These are phyloP conservation scores for Macrophya annulata DNA, from an alignment of 2,888 invertebrate species.

Conservation along the genomic window DNA sequence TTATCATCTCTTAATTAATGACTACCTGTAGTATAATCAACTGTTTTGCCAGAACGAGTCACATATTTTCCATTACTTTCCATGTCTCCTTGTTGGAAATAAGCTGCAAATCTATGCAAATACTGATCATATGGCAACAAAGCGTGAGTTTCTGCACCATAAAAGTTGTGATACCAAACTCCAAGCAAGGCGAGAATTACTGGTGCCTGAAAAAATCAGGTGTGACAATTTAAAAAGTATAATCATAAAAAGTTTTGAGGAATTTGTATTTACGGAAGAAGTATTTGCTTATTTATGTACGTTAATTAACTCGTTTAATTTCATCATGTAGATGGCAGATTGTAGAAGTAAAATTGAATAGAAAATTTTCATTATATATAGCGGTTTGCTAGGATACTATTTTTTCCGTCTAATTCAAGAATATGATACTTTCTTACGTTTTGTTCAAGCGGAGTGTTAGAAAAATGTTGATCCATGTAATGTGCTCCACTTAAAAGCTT, in stretches of 20 bases:
- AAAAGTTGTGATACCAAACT: slow-evolving; percentile 97
- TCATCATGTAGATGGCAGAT: slow-evolving; percentile 23
- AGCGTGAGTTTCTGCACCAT: slow-evolving; percentile 97
- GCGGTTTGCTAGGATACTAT: no score
- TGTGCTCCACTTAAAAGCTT: slow-evolving; percentile 94
- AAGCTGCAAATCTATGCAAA: slow-evolving; percentile 98
- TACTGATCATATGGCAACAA: slow-evolving; percentile 99
- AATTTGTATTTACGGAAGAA: not conserved
- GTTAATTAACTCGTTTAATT: not conserved
- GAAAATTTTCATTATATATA: not conserved
- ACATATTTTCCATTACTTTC: slow-evolving; percentile 99
- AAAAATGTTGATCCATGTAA: slow-evolving; percentile 97
- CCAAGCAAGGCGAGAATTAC: slow-evolving; percentile 96
- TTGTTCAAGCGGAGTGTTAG: slow-evolving; percentile 91
- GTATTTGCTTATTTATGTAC: not conserved
- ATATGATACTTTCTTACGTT: slow-evolving; percentile 86
- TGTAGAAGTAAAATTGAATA: slow-evolving; percentile 20
- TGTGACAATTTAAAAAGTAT: slow-evolving; percentile 50
- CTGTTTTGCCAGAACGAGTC: slow-evolving; percentile 85
- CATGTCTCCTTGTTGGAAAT: slow-evolving; percentile 99
- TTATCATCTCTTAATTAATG: slow-evolving; percentile 4
- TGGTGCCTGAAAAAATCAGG: slow-evolving; percentile 86
- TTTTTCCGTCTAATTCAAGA: slow-evolving; percentile 20
- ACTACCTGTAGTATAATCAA: slow-evolving; percentile 81
- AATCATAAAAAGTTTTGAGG: not conserved